Conservation (phyloP, 1,140 invertebrate species). For the Daktulosphaira vitifoliae region DNA sequence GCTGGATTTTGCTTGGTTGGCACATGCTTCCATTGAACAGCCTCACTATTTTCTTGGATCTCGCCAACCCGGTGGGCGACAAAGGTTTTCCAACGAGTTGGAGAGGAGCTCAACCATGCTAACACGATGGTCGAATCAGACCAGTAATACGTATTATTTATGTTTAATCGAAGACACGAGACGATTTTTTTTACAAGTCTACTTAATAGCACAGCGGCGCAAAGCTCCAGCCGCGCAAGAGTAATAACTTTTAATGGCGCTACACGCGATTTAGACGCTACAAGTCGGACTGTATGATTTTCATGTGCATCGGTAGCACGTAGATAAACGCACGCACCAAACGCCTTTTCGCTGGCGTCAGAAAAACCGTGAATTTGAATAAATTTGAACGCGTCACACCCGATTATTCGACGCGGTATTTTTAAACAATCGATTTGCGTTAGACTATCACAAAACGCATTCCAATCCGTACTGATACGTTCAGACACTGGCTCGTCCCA, state of each 20-base stretch:
- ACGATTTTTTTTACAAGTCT: conserved; percentile 37
- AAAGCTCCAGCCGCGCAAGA: conserved; percentile 43
- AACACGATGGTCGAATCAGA: conserved; percentile 43
- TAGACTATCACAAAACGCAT: conserved; percentile 22
- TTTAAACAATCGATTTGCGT: conserved; percentile 30
- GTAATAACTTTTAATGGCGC: conserved; percentile 41
- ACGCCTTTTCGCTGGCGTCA: conserved; percentile 34
- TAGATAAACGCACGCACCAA: conserved; percentile 36
- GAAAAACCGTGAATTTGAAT: conserved; percentile 38
- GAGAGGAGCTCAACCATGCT: conserved; percentile 41
- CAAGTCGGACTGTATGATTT: conserved; percentile 38
- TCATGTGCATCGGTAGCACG: no score
- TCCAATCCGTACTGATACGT: conserved; percentile 37
- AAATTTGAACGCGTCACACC: background rate
- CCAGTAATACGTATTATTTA: conserved; percentile 29
- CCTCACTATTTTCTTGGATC: no score
- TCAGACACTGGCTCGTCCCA: conserved; percentile 42
- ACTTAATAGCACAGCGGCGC: conserved; percentile 40
- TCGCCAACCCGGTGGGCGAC: no score
- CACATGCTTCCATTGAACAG: conserved; percentile 43
- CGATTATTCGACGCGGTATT: no score
- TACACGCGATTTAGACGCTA: conserved; percentile 41
- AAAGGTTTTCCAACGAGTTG: no score
- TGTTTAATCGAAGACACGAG: background rate
- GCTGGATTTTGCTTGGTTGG: no score